Percentiles rank a stretch among this genome's conserved stretches.
These are phyloP conservation scores for Hucho hucho DNA, from an alignment of 2,113 vertebrate species.

Conservation along the genomic window DNA sequence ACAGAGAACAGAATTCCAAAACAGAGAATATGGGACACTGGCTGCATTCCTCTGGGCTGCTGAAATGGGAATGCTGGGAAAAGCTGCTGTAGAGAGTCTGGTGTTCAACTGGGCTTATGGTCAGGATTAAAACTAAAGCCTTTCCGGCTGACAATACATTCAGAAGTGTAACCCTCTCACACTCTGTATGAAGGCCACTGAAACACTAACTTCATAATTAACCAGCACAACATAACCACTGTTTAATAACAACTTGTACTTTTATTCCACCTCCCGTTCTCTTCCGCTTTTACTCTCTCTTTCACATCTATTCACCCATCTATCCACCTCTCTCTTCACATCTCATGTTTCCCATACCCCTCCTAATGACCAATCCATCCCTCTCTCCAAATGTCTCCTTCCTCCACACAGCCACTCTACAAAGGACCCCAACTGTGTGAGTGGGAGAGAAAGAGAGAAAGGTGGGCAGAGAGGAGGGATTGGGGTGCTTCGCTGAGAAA, in stretches of 20 bases:
- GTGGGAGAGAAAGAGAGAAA: neutral
- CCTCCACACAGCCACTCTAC: neutral
- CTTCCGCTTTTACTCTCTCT: too few species aligned
- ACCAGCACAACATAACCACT: too few species aligned
- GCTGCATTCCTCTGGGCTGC: conserved; percentile 11
- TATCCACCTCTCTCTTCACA: too few species aligned
- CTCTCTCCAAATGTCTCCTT: conserved; percentile 27
- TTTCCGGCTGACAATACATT: neutral
- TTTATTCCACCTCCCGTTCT: too few species aligned
- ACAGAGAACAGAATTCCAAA: too few species aligned
- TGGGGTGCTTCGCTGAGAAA: conserved; percentile 42
- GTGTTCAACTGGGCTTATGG: neutral
- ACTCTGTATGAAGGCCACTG: too few species aligned
- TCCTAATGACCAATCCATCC: conserved; percentile 17
- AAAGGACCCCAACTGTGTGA: conserved; percentile 17
- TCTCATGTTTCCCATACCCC: too few species aligned
- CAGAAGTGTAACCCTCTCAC: neutral
- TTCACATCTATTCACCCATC: too few species aligned
- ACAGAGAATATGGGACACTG: too few species aligned
- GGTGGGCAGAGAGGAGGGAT: neutral
- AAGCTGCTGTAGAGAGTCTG: neutral
- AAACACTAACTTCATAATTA: too few species aligned
- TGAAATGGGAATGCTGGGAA: neutral
- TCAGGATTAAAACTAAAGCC: conserved; percentile 1
- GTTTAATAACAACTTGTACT: too few species aligned